Evolutionary conservation across 64 coral and sea anemone genomes (phyloP).

Genomic region (Platygyra sinensis): DNA sequence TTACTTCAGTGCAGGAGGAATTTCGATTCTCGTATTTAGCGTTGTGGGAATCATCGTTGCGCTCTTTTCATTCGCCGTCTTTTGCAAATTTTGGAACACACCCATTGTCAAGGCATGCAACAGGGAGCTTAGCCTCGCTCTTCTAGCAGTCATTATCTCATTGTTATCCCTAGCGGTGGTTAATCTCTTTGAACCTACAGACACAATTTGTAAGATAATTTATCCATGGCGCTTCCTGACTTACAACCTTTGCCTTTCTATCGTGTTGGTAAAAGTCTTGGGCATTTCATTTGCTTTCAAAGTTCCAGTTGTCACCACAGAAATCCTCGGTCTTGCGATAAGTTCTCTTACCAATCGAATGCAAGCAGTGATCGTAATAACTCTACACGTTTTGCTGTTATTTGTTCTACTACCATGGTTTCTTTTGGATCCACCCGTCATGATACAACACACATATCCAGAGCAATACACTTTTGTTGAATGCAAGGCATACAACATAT

Average conservation of each 20-base stretch:
- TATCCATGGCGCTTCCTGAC: conserved; percentile 42
- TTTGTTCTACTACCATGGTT: neutral
- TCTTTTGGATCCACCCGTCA: neutral
- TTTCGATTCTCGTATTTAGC: conserved; percentile 42
- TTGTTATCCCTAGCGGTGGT: conserved; percentile 31
- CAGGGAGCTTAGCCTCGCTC: conserved; percentile 47
- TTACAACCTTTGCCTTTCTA: conserved; percentile 11
- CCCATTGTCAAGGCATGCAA: conserved; percentile 67
- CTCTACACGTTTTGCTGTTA: conserved; percentile 2
- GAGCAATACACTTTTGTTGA: neutral
- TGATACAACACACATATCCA: neutral
- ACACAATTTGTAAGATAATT: conserved; percentile 15
- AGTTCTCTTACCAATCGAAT: neutral
- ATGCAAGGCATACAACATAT: neutral
- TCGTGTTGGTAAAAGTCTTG: conserved; percentile 57
- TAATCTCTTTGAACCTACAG: conserved; percentile 42
- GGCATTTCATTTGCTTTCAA: conserved; percentile 55
- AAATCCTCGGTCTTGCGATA: neutral
- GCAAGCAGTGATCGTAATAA: neutral
- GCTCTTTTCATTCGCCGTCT: conserved; percentile 16
- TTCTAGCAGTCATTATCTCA: conserved; percentile 33
- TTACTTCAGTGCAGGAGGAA: conserved; percentile 7
- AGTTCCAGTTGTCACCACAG: neutral
- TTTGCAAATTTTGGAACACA: conserved; percentile 58
- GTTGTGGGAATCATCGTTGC: conserved; percentile 36